phyloP scores from a whole-genome alignment of 2,113 vertebrate species.

The Acanthisitta chloris region DNA sequence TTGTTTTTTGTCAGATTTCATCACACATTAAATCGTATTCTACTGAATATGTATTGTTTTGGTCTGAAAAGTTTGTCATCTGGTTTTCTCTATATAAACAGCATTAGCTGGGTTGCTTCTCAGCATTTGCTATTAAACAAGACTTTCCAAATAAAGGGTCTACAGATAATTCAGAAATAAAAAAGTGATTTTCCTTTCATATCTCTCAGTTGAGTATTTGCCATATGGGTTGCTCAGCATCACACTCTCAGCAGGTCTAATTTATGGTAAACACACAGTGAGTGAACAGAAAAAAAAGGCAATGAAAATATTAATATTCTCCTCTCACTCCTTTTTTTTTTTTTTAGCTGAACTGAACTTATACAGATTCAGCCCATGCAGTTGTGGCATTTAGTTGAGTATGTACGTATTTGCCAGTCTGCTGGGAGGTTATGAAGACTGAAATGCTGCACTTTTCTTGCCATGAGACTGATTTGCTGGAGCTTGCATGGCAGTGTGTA shows the following conservation, averaged over 20 bases:
- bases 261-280: constrained; percentile 73
- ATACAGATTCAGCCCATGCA: neutral
- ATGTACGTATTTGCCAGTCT: neutral
- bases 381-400: neutral
- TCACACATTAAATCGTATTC: neutral
- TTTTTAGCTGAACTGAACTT: neutral
- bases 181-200: constrained; percentile 62
- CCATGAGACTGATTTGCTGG: neutral
- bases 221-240: constrained; percentile 77
- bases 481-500: neutral
- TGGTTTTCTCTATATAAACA: neutral
- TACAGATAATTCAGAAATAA: constrained; percentile 62
- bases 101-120: neutral
- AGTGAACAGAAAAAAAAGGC: constrained; percentile 27
- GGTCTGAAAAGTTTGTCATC: neutral
- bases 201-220: constrained; percentile 65
- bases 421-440: neutral
- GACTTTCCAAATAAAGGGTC: constrained; percentile 35
- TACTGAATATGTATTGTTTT: neutral
- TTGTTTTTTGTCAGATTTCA: neutral
- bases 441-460: neutral
- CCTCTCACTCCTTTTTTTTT: neutral
- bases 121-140: constrained; percentile 22
- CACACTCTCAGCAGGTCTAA: constrained; percentile 74
- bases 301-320: constrained; percentile 16